Conservation (phyloP, 2,888 invertebrate genomes). For the Uropetala carovei region DNA sequence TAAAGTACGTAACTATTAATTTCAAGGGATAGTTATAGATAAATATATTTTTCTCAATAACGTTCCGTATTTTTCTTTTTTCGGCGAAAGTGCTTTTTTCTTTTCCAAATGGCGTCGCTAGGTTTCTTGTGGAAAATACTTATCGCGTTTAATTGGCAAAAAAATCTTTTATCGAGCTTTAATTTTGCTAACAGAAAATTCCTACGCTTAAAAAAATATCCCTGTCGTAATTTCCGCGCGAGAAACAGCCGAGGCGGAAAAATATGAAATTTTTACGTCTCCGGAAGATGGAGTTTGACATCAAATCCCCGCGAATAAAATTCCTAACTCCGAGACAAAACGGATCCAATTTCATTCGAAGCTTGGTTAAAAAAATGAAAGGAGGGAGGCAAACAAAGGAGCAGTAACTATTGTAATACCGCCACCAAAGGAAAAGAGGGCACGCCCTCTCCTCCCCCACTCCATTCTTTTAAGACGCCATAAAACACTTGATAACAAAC, state of each 20-base stretch:
- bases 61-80: too few species aligned
- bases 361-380: background rate
- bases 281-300: background rate
- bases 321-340: background rate
- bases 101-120: too few species aligned
- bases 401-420: conserved; percentile 11
- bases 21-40: too few species aligned
- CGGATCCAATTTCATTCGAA: conserved; percentile 8
- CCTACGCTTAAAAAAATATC: background rate
- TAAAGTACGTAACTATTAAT: too few species aligned
- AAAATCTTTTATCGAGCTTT: too few species aligned
- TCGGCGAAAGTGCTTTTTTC: too few species aligned
- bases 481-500: conserved; percentile 25
- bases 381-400: conserved; percentile 25
- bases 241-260: background rate
- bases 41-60: too few species aligned
- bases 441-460: background rate
- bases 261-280: background rate
- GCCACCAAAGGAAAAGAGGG: background rate
- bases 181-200: too few species aligned
- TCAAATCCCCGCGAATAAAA: background rate
- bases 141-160: too few species aligned
- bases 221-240: background rate
- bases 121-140: too few species aligned
- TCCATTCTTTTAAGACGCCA: background rate